Evolutionary conservation across 2,888 invertebrate species (phyloP).

Genomic region (Synergus gifuensis): DNA sequence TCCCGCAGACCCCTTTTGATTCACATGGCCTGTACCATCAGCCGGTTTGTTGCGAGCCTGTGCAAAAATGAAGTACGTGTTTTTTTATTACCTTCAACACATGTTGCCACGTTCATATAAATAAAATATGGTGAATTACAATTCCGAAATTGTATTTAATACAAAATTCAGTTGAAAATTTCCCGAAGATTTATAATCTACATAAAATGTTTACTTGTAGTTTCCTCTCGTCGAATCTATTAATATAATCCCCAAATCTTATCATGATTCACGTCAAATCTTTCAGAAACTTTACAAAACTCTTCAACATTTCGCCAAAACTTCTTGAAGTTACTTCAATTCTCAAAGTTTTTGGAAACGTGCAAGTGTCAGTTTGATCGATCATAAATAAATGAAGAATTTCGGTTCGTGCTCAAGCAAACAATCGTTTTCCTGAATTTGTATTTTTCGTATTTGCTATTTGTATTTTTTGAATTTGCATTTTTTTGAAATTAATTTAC

Average conservation of each 20-base stretch:
- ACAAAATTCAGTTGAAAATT: not conserved
- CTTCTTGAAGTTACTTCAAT: not conserved
- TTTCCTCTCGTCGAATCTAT: not conserved
- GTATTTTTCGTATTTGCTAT: too few relatives aligned
- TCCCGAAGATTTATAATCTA: not conserved
- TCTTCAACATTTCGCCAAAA: not conserved
- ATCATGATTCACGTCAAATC: not conserved
- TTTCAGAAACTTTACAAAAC: not conserved
- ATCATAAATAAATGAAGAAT: not conserved
- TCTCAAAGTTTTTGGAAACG: not conserved
- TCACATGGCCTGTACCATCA: slow-evolving; percentile 86
- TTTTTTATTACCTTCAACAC: not conserved
- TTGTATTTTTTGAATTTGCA: not conserved
- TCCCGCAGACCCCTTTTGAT: slow-evolving; percentile 85
- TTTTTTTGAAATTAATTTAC: not conserved
- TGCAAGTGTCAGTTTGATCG: not conserved
- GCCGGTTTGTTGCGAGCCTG: slow-evolving; percentile 91
- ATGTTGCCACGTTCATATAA: not conserved
- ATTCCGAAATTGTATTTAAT: not conserved
- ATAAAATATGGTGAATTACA: not conserved
- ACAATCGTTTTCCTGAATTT: not conserved
- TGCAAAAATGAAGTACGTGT: slow-evolving; percentile 46
- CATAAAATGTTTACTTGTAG: not conserved
- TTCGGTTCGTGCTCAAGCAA: not conserved
- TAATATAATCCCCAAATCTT: not conserved